phyloP scores from a whole-genome alignment of 2,113 vertebrate genomes.

The Oreochromis tanganicae region DNA sequence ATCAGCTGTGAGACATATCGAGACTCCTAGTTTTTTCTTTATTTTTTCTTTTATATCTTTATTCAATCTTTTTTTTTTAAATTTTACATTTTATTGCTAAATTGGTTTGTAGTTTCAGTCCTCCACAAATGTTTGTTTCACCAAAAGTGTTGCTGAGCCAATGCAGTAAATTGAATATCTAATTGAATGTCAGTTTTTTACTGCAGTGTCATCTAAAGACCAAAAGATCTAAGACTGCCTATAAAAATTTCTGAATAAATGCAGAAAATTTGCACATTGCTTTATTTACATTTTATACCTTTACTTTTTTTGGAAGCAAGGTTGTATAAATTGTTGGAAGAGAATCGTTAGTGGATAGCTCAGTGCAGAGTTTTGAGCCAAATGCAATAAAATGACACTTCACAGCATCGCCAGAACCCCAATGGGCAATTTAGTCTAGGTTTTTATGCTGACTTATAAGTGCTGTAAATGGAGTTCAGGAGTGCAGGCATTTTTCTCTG shows the following conservation, averaged over 20 bases:
- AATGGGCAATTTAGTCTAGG: neutral
- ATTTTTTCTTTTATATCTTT: neutral
- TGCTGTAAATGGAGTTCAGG: neutral
- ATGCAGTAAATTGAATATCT: neutral
- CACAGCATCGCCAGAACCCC: neutral
- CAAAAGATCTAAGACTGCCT: neutral
- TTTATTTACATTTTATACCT: neutral
- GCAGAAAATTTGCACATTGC: neutral
- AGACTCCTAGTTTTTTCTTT: neutral
- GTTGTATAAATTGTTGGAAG: neutral
- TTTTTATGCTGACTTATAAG: neutral
- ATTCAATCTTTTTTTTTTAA: accelerated
- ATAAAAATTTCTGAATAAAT: neutral
- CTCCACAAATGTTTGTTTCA: neutral
- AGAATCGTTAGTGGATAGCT: neutral
- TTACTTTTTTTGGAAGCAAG: neutral
- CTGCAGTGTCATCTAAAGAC: accelerated
- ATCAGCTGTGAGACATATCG: neutral
- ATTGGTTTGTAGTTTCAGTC: neutral
- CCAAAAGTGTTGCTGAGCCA: neutral
- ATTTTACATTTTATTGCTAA: neutral
- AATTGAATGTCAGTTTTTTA: neutral
- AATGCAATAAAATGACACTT: neutral
- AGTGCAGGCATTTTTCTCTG: neutral
- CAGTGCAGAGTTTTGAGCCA: neutral